Conservation (phyloP, 2,797 vertebrate genomes). For the Knipowitschia caucasica region DNA sequence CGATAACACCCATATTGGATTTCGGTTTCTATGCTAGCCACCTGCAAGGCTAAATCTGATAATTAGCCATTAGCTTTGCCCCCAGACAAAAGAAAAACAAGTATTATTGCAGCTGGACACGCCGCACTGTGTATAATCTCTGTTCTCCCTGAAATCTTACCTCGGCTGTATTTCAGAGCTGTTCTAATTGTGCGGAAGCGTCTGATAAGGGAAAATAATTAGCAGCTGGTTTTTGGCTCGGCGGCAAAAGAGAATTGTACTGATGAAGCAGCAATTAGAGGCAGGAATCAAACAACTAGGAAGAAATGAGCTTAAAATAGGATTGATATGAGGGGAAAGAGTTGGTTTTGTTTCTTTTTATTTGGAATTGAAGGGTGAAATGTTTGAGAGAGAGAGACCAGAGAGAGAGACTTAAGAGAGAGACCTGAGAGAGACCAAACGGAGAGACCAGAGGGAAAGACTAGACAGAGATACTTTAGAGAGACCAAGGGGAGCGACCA, state of each 20-base stretch:
- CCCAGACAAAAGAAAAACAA: conserved; percentile 3
- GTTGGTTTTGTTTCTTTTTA: too few relatives aligned
- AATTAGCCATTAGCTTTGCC: not conserved
- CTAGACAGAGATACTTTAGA: too few relatives aligned
- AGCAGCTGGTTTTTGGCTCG: conserved; percentile 24
- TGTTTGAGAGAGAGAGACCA: too few relatives aligned
- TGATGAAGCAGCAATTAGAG: conserved; percentile 22
- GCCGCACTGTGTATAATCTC: not conserved
- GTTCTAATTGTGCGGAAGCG: conserved; percentile 12
- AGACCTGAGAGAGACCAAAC: too few relatives aligned
- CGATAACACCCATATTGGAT: not conserved
- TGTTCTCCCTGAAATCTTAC: conserved; percentile 1
- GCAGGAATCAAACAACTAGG: too few relatives aligned
- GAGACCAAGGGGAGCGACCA: too few relatives aligned
- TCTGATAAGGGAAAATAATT: conserved; percentile 25
- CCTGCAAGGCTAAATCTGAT: not conserved
- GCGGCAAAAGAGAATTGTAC: conserved; percentile 12
- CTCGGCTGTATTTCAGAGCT: conserved; percentile 4
- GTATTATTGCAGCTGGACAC: not conserved
- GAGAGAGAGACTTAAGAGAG: too few relatives aligned
- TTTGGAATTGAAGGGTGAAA: too few relatives aligned
- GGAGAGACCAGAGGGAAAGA: too few relatives aligned
- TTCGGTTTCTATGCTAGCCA: not conserved
- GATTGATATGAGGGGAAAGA: too few relatives aligned
- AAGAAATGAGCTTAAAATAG: too few relatives aligned